Evolutionary conservation across 2,797 vertebrate genomes (phyloP), one percentile per base, ranked within the genome.

Genomic region (Coluber constrictor): DNA sequence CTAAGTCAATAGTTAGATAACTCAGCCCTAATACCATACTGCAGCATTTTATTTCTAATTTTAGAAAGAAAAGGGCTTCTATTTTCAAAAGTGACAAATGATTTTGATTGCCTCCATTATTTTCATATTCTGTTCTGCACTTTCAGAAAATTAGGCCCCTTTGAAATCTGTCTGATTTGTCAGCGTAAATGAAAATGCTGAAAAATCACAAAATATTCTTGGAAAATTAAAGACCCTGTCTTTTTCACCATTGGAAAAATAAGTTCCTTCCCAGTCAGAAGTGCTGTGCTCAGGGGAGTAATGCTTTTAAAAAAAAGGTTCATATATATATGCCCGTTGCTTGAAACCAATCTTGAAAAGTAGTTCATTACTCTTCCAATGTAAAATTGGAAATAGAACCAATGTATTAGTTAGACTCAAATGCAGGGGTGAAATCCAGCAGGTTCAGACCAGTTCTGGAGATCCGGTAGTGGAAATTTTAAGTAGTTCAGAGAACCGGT

Each of bases 101-200:
- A 83, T 88, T 92, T 94, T 94, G 91, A 90, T 88, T 94, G 66
- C 86, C 56, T 92, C 66, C 66, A 92, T 92, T 94, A 90, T 90
- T 88, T 83, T 90, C 25, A 79, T 87, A 88, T 93, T 74, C 54
- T 32, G 54, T 87, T 74, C 56, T 56, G 91, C 60, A 83, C 56
- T 92, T 90, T 92, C 56, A 47, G 91, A 79, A 92, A 92, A 92
- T 89, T 91, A 93, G 70, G 57, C 27, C 90, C 89, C 79, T 92
- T 92, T 88, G 89, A 90, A 60, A 60, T 90, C 54, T 92, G 29
- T 88, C 23, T 54, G 47, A 66, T 91, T 93, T 89, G 87, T 60
- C 87, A 86, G 87, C 87, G 32, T 63, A 91, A 83, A 92, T n/a
- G 57, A 66, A 94, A 79, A 63, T 87, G 47, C 89, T 90, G 88